These are phyloP conservation scores for Microtus oregoni DNA, from an alignment of 2,113 vertebrate genomes.

Conservation along the genomic window DNA sequence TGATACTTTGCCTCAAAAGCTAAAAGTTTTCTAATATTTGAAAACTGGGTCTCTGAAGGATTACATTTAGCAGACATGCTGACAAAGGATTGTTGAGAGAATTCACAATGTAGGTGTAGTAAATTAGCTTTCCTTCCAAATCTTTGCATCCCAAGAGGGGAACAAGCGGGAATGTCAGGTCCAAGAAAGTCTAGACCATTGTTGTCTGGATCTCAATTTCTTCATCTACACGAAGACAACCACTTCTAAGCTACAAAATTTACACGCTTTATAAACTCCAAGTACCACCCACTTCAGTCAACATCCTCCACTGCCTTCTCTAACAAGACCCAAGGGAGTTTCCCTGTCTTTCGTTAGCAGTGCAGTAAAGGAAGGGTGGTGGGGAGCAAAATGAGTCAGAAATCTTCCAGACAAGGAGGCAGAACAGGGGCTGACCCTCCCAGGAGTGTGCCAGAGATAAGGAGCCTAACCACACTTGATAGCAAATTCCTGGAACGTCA, in stretches of 20 bases:
- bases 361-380: neutral
- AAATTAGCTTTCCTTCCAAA: conserved; percentile 49
- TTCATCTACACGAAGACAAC: conserved; percentile 4
- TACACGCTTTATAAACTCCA: conserved; percentile 38
- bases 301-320: neutral
- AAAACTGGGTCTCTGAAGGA: neutral
- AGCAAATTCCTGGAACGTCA: neutral
- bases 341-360: conserved; percentile 1
- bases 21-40: neutral
- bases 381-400: neutral
- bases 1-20: neutral
- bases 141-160: neutral
- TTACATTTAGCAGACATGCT: neutral
- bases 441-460: neutral
- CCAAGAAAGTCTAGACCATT: neutral
- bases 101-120: neutral
- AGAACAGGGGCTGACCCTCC: neutral
- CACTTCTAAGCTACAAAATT: neutral
- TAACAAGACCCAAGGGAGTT: neutral
- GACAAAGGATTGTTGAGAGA: conserved; percentile 3
- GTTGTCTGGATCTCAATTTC: neutral
- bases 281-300: neutral
- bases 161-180: neutral
- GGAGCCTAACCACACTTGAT: neutral
- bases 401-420: neutral